Percentiles rank a stretch among this genome's conserved stretches.
These are phyloP conservation scores for Liparis tanakae DNA, from an alignment of 2,797 vertebrate genomes.

Conservation along the genomic window DNA sequence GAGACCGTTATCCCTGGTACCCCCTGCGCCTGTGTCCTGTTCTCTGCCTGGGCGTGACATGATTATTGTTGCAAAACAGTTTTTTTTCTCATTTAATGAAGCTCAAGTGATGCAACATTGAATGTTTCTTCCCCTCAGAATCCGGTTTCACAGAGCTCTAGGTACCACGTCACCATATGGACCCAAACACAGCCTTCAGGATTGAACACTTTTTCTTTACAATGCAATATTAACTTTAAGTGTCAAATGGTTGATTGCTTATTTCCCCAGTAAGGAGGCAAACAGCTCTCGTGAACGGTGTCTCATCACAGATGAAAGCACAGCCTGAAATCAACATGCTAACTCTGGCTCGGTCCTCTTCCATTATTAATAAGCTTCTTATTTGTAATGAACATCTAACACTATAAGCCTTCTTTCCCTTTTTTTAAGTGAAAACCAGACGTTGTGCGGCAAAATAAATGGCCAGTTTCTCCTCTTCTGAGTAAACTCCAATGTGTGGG, in stretches of 20 bases:
- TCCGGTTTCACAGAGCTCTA: slow-evolving; percentile 5
- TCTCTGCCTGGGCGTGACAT: no score
- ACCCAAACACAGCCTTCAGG: not conserved
- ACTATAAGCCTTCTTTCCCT: slow-evolving; percentile 23
- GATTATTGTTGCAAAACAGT: not conserved
- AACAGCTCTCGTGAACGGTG: slow-evolving; percentile 43
- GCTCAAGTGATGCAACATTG: not conserved
- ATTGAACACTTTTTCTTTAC: not conserved
- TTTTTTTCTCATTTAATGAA: not conserved
- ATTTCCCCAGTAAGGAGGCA: slow-evolving; percentile 30
- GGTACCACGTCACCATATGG: not conserved
- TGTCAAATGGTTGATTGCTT: slow-evolving; percentile 37
- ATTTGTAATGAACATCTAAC: slow-evolving; percentile 66
- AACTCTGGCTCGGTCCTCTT: slow-evolving; percentile 55
- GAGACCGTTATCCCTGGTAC: no score
- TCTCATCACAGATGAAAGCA: slow-evolving; percentile 67
- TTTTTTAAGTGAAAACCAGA: slow-evolving; percentile 65
- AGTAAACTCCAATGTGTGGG: slow-evolving; percentile 23
- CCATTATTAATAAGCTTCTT: slow-evolving; percentile 75
- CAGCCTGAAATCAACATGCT: slow-evolving; percentile 59
- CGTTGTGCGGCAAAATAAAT: slow-evolving; percentile 51
- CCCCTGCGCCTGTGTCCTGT: no score
- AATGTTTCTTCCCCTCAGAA: not conserved
- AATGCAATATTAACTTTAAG: slow-evolving; percentile 22
- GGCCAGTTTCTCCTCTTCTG: slow-evolving; percentile 25